Conservation (phyloP, 2,888 invertebrate species). For the Timandra comae region DNA sequence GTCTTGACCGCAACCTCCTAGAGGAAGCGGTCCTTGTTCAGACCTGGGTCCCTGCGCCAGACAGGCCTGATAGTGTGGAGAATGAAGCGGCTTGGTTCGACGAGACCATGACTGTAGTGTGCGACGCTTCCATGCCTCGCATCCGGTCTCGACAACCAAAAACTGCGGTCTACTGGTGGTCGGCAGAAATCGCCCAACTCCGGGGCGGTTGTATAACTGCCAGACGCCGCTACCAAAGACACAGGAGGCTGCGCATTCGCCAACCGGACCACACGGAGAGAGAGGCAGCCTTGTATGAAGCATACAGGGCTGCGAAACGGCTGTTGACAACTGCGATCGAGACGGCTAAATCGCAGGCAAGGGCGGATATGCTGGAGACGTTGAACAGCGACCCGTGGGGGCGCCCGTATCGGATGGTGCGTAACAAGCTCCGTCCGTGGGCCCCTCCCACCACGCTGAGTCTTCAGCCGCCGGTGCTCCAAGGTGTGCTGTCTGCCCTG, state of each 20-base stretch:
- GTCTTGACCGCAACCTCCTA: conserved; percentile 4
- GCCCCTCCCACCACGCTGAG: background rate
- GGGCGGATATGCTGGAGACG: background rate
- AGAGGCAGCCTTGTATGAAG: background rate
- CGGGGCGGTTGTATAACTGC: conserved; percentile 1
- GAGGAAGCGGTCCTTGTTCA: conserved; percentile 13
- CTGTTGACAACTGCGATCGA: background rate
- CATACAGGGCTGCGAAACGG: background rate
- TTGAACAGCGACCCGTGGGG: background rate
- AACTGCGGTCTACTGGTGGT: conserved; percentile 6
- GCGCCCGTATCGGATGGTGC: background rate
- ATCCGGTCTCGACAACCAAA: background rate
- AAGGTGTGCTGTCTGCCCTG: background rate
- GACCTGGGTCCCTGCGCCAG: conserved; percentile 2
- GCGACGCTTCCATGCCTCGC: conserved; percentile 5
- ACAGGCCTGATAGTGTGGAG: background rate
- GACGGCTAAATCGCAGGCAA: background rate
- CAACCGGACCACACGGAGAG: background rate
- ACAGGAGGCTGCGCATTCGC: background rate
- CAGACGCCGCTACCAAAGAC: background rate
- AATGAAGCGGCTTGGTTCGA: conserved; percentile 1
- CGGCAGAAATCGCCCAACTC: conserved; percentile 1
- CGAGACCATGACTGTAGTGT: background rate
- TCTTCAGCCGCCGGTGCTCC: background rate
- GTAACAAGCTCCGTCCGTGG: background rate